A percentile compares a stretch with the other conserved stretches of the same genome.
phyloP scores from a whole-genome alignment of 2,888 invertebrate species.

The Drosophila mimica region DNA sequence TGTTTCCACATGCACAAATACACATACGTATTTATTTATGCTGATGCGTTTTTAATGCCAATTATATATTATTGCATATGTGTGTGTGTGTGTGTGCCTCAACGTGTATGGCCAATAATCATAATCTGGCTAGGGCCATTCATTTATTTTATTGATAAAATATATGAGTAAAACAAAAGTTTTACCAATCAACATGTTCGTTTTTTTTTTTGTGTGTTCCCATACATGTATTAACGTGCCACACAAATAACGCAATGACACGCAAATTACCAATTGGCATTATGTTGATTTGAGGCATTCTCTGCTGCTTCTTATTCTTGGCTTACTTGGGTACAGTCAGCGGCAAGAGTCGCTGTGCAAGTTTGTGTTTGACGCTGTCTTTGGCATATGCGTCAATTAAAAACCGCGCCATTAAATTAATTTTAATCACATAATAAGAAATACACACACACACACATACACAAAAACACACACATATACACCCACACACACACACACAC shows the following conservation, averaged over 20 bases:
- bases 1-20: conserved; percentile 33
- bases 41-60: conserved; percentile 77
- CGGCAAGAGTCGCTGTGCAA: conserved; percentile 33
- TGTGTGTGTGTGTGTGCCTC: not conserved
- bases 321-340: conserved; percentile 41
- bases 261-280: conserved; percentile 73
- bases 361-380: conserved; percentile 26
- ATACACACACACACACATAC: conserved; percentile 49
- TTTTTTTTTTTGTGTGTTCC: not conserved
- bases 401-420: conserved; percentile 81
- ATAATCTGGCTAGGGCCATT: conserved; percentile 44
- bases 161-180: conserved; percentile 42
- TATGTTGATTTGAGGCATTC: conserved; percentile 56
- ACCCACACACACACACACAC: conserved; percentile 16
- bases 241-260: conserved; percentile 71
- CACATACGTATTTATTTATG: conserved; percentile 36
- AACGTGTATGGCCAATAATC: conserved; percentile 76
- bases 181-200: conserved; percentile 52
- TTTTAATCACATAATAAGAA: conserved; percentile 81
- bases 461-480: conserved; percentile 24
- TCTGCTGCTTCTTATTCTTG: not conserved
- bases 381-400: conserved; percentile 78
- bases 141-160: conserved; percentile 69
- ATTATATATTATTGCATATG: conserved; percentile 59
- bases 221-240: conserved; percentile 35